Percentiles rank a stretch among this genome's conserved stretches.
phyloP scores from a whole-genome alignment of 2,888 invertebrate species.

The Linnaemya vulpina region DNA sequence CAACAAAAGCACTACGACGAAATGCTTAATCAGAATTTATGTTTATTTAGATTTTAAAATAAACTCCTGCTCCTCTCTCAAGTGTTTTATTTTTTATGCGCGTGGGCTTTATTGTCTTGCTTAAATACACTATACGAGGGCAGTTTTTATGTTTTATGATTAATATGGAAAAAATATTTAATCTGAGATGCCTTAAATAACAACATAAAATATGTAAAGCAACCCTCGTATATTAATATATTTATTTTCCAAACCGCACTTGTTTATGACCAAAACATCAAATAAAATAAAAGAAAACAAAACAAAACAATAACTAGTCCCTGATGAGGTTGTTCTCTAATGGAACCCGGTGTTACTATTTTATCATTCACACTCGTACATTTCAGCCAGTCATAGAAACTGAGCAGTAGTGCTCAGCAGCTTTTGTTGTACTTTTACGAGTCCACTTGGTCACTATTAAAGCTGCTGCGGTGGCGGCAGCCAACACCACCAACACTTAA shows the following conservation, averaged over 20 bases:
- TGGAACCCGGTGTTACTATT: slow-evolving; percentile 42
- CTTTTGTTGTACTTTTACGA: slow-evolving; percentile 30
- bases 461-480: slow-evolving; percentile 24
- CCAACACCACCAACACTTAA: slow-evolving; percentile 57
- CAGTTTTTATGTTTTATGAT: neutral
- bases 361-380: slow-evolving; percentile 48
- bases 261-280: slow-evolving; percentile 28
- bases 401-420: slow-evolving; percentile 4
- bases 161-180: neutral
- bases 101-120: slow-evolving; percentile 33
- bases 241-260: slow-evolving; percentile 38
- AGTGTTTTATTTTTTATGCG: slow-evolving; percentile 26
- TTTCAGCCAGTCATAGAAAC: slow-evolving; percentile 31
- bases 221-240: slow-evolving; percentile 16
- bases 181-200: neutral
- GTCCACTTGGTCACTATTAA: slow-evolving; percentile 42
- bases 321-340: slow-evolving; percentile 53
- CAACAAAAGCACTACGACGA: slow-evolving; percentile 25
- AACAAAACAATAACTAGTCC: slow-evolving; percentile 37
- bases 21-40: slow-evolving; percentile 66
- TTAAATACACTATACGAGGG: slow-evolving; percentile 11
- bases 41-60: slow-evolving; percentile 67
- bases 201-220: neutral
- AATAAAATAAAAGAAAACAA: neutral
- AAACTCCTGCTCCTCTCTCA: slow-evolving; percentile 54